Base-by-base conservation (phyloP, 1,140 invertebrate species). In the Ceratina japonica region DNA sequence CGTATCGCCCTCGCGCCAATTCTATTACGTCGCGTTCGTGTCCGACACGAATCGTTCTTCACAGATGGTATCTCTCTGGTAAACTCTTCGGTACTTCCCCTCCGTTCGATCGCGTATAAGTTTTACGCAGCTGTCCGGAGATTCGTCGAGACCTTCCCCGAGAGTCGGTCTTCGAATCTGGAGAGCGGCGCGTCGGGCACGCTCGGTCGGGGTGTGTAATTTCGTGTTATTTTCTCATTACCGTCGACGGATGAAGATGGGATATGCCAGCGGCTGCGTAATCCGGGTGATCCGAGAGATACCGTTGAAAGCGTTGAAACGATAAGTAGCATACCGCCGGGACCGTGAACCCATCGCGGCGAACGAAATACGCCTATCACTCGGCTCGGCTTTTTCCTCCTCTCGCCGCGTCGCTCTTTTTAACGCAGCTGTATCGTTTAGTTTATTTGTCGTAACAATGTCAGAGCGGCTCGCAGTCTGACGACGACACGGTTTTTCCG, bases 191-290 rank as follows among this genome's bases (percentile, higher is more conserved):
- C n/a, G 64, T 56, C 37, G 16, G 65, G 68, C 73, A 83, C 76
- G 71, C 76, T 87, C 71, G 63, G 52, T 80, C 68, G 54, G 80
- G n/a, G 80, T 88, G 87, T 87, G 86, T 88, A 89, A 89, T 89
- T 88, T 88, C 82, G 78, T 80, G 77, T 88, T 87, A 88, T 87
- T 87, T 87, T 87, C 82, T 87, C 87, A 82, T 88, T 87, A 88
- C 69, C 37, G 64, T 80, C 69, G 63, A 62, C 58, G 44, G 22
- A 78, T 51, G 69, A 77, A 71, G 73, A 81, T 83, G 70, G 31
- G 54, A 63, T 59, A 56, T 70, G 71, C 58, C 65, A 70, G 79
- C 69, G 76, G 61, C 68, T 70, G 85, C 77, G 77, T 79, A 85
- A 82, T 71, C 37, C 78, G 80, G 80, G 63, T 78, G 79, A 44